Evolutionary conservation across 2,797 vertebrate genomes (phyloP).

Genomic region (Spheniscus humboldti): DNA sequence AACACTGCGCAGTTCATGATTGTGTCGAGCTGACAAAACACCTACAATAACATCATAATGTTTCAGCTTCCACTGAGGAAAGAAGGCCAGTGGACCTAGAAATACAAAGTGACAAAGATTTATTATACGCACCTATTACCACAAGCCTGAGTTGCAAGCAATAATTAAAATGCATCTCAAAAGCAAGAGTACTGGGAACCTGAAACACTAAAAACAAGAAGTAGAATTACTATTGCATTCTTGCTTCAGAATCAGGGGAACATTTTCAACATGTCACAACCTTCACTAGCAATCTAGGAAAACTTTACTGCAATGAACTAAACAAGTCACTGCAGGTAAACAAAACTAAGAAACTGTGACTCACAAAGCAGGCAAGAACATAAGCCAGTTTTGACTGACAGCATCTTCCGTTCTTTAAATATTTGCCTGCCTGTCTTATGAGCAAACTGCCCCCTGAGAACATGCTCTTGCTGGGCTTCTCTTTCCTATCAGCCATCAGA

Average conservation of each 20-base stretch:
- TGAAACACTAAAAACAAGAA: neutral
- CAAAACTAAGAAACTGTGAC: neutral
- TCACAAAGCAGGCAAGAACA: neutral
- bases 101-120: slow-evolving; percentile 30
- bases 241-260: neutral
- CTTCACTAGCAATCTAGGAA: neutral
- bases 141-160: neutral
- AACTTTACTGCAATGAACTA: neutral
- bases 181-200: neutral
- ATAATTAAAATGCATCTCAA: neutral
- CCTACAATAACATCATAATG: slow-evolving; percentile 89
- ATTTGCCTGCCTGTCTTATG: neutral
- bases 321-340: neutral
- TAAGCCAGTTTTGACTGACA: neutral
- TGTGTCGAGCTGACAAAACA: slow-evolving; percentile 91
- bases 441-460: neutral
- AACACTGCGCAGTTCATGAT: slow-evolving; percentile 84
- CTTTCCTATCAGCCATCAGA: neutral
- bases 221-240: neutral
- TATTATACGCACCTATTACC: neutral
- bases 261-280: neutral
- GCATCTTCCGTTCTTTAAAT: neutral
- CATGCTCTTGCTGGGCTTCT: neutral
- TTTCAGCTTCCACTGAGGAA: slow-evolving; percentile 67
- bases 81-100: slow-evolving; percentile 64